Base-by-base conservation (phyloP, 2,888 invertebrate species). In the Phaedon cochleariae region DNA sequence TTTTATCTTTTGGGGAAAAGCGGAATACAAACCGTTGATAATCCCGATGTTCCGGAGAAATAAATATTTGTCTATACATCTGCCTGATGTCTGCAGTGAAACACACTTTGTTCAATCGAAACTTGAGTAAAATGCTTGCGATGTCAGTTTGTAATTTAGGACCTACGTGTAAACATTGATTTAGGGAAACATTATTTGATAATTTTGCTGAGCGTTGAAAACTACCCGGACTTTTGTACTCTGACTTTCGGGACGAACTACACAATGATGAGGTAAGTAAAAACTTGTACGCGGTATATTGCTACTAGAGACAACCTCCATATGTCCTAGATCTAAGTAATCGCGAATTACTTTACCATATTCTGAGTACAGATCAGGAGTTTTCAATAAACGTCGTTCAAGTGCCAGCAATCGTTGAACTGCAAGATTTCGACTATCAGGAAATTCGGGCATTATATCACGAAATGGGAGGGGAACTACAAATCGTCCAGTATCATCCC, bases 61-160 rank as follows among this genome's bases (percentile, higher is more conserved):
- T 22, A 22, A 22, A n/a, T 15, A 54, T 54, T 41, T 54, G 41
- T 10, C 22, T 6, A 1, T 41, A 54, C 54, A 54, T 54, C 37
- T 54, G 34, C 15, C 37, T 21, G 7, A 37, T 41, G 26, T 41
- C 54, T 41, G 54, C 37, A 55, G 54, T 55, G 15, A 55, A 22
- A 21, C 21, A 34, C 9, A 55, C n/a, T 21, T 55, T 22, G 22
- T 55, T 20, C 7, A 41, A 55, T 20, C 54, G 21, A 20, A 41
- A 54, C 12, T 54, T 37, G n/a, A 54, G 37, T n/a, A 21, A 21
- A 6, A 54, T 34, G n/a, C 21, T 21, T 15, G 12, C 21, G 0
- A 52, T 52, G 10, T 52, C 52, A 4, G 0, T 59, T 31, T 59
- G 48, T 5, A 59, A 20, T 21, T 53, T 52, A 3, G 52, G 41